Evolutionary conservation across 2,888 invertebrate genomes (phyloP).

Genomic region (Azorinus chamasolen): DNA sequence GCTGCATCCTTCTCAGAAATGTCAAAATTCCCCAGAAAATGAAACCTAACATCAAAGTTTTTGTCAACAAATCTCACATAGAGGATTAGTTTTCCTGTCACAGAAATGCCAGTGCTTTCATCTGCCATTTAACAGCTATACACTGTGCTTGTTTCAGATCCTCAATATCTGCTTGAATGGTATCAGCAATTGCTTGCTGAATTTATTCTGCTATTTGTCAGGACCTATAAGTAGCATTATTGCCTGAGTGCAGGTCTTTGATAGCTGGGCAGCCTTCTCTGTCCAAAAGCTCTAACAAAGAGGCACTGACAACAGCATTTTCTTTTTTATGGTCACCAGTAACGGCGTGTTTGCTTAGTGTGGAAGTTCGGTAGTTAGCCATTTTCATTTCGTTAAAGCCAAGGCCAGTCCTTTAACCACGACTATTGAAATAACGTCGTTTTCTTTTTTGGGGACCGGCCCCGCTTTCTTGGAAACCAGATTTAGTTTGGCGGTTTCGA

Average conservation of each 20-base stretch:
- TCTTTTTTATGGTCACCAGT: conserved; percentile 4
- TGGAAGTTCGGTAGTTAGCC: conserved; percentile 4
- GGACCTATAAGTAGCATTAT: conserved; percentile 29
- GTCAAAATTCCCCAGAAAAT: conserved; percentile 19
- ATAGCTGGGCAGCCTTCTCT: conserved; percentile 13
- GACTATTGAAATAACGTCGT: too few species aligned
- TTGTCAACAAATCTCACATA: conserved; percentile 27
- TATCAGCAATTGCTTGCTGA: conserved; percentile 29
- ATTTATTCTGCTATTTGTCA: conserved; percentile 20
- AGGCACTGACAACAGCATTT: conserved; percentile 19
- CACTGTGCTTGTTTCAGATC: conserved; percentile 14
- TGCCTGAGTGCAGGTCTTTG: conserved; percentile 11
- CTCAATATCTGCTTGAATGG: conserved; percentile 11
- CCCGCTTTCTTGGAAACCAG: too few species aligned
- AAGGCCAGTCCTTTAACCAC: conserved; percentile 4
- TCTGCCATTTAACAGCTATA: conserved; percentile 35
- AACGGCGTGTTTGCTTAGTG: not conserved
- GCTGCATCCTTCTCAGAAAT: conserved; percentile 23
- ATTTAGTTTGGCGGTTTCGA: too few species aligned
- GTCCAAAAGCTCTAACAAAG: conserved; percentile 12
- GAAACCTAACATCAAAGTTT: conserved; percentile 28
- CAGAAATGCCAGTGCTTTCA: conserved; percentile 31
- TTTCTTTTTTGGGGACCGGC: too few species aligned
- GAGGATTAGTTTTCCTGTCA: conserved; percentile 18
- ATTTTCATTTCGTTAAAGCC: conserved; percentile 12